Evolutionary conservation across 2,113 vertebrate species (phyloP).

Genomic region (Promerops cafer): DNA sequence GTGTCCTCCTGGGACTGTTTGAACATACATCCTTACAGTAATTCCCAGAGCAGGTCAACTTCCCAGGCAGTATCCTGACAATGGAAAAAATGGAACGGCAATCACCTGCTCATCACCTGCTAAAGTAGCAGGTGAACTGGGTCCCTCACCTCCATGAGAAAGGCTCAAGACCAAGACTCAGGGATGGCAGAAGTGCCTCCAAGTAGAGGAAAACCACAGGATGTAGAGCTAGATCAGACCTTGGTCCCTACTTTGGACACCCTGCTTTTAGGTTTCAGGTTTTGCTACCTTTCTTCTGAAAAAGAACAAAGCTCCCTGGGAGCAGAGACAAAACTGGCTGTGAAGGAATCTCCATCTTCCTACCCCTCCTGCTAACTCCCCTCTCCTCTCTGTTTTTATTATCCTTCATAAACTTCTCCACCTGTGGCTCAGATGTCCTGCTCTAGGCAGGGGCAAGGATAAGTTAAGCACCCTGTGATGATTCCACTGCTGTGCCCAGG

Average conservation of each 20-base stretch:
- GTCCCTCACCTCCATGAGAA: background rate
- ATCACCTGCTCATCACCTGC: background rate
- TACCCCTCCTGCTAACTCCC: background rate
- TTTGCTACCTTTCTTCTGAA: background rate
- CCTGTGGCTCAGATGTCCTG: background rate
- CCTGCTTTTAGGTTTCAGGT: background rate
- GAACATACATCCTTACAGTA: background rate
- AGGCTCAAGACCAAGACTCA: background rate
- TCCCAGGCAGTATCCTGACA: background rate
- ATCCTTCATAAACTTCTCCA: background rate
- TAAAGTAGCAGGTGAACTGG: rapidly evolving
- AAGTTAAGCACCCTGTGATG: background rate
- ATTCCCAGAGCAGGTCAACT: background rate
- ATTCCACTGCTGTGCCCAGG: background rate
- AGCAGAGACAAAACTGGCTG: background rate
- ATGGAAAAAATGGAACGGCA: background rate
- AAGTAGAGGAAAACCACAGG: background rate
- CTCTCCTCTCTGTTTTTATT: background rate
- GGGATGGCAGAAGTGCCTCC: background rate
- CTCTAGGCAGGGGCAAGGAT: background rate
- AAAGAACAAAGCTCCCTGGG: background rate
- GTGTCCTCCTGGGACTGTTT: background rate
- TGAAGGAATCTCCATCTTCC: background rate
- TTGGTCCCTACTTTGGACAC: background rate
- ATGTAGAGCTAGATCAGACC: background rate